These are phyloP conservation scores for Siderastrea siderea DNA, from an alignment of 92 coral and sea anemone genomes.

Conservation along the genomic window DNA sequence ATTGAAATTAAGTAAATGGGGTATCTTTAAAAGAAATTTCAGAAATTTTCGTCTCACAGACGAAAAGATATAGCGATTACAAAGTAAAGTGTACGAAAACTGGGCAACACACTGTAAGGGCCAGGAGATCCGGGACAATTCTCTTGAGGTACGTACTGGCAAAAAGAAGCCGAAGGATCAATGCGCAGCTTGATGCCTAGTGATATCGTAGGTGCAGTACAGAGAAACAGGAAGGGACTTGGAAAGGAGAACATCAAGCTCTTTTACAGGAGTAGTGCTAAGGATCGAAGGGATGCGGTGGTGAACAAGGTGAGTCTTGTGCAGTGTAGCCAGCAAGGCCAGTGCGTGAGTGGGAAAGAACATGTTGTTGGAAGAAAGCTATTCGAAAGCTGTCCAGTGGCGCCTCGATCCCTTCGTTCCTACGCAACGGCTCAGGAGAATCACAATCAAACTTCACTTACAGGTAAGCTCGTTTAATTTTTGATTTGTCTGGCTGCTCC, in stretches of 20 bases:
- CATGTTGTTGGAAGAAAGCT: slow-evolving; percentile 36
- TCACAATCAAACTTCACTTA: too few species aligned
- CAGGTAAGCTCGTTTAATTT: too few species aligned
- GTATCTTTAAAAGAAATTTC: too few species aligned
- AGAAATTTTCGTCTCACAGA: too few species aligned
- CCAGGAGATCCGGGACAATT: not conserved
- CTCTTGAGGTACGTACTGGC: slow-evolving; percentile 33
- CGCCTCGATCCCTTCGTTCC: too few species aligned
- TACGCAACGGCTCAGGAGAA: too few species aligned
- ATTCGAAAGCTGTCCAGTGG: slow-evolving; percentile 32
- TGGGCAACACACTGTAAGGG: not conserved
- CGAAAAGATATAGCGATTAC: too few species aligned
- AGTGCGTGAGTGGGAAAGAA: slow-evolving; percentile 36
- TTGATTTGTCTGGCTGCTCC: slow-evolving; percentile 8
- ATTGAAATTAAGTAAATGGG: too few species aligned
- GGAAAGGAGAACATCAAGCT: slow-evolving; percentile 26
- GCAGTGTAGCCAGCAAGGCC: slow-evolving; percentile 38
- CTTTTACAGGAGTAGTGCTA: slow-evolving; percentile 28
- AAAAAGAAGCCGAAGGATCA: slow-evolving; percentile 8
- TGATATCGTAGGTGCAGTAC: slow-evolving; percentile 33
- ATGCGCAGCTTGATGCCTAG: slow-evolving; percentile 8
- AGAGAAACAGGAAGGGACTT: slow-evolving; percentile 7
- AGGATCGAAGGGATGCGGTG: slow-evolving; percentile 34
- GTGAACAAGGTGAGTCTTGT: slow-evolving; percentile 21
- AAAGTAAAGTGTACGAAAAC: too few species aligned